Percentiles rank a stretch among this genome's conserved stretches.
These are phyloP conservation scores for Pseudopipra pipra DNA, from an alignment of 2,113 vertebrate species.

Conservation along the genomic window DNA sequence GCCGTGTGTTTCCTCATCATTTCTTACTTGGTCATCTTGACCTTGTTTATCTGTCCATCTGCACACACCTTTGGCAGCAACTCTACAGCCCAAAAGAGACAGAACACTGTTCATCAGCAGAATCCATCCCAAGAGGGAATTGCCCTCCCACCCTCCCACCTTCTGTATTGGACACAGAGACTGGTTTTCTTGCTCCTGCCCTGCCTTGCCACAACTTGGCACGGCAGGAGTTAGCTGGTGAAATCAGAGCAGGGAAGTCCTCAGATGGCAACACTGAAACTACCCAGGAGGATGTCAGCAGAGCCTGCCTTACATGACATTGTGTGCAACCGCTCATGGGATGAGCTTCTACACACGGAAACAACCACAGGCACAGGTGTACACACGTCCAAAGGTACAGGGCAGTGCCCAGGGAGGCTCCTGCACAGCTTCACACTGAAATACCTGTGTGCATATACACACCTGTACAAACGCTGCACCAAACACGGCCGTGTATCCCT, in stretches of 20 bases:
- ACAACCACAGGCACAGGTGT: background rate
- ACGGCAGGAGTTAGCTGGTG: rapidly evolving
- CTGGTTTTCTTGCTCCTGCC: background rate
- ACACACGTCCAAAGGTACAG: too few relatives aligned
- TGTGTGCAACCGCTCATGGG: rapidly evolving
- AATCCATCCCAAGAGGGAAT: background rate
- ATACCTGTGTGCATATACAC: too few relatives aligned
- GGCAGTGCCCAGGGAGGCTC: too few relatives aligned
- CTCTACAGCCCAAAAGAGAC: rapidly evolving
- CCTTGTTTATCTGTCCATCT: too few relatives aligned
- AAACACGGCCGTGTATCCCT: too few relatives aligned
- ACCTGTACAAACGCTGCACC: too few relatives aligned
- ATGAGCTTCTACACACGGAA: rapidly evolving
- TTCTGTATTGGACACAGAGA: too few relatives aligned
- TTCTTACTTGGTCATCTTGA: too few relatives aligned
- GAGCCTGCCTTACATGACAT: rapidly evolving
- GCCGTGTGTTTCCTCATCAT: too few relatives aligned
- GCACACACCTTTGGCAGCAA: background rate
- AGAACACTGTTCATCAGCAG: background rate
- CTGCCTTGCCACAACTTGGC: background rate
- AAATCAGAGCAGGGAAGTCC: too few relatives aligned
- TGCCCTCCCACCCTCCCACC: background rate
- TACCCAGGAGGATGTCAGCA: rapidly evolving
- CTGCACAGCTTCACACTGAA: too few relatives aligned
- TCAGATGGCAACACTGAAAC: rapidly evolving